A percentile compares a stretch with the other conserved stretches of the same genome.
These are phyloP conservation scores for Atherinosoma microstoma DNA, from an alignment of 2,797 vertebrate species.

Conservation along the genomic window DNA sequence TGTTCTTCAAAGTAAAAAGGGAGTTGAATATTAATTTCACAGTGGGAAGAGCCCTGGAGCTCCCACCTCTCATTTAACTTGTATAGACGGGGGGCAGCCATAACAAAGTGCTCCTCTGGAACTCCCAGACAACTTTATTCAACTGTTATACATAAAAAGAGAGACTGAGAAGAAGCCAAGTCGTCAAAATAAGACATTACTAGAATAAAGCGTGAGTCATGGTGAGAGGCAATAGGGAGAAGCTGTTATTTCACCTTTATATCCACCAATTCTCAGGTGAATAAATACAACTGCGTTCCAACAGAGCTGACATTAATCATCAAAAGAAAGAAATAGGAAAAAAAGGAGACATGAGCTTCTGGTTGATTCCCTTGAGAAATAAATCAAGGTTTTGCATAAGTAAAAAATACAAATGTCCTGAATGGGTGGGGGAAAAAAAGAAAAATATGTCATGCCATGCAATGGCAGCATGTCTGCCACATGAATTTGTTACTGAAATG, in stretches of 20 bases:
- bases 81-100: constrained; percentile 8
- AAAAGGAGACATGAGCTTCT: constrained; percentile 2
- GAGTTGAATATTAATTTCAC: constrained; percentile 58
- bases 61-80: constrained; percentile 54
- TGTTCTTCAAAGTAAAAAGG: constrained; percentile 54
- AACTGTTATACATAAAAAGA: constrained; percentile 42
- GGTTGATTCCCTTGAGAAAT: constrained; percentile 36
- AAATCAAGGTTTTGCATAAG: constrained; percentile 36
- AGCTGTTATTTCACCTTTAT: constrained; percentile 35
- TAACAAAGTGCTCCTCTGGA: constrained; percentile 53
- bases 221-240: constrained; percentile 28
- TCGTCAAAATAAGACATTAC: constrained; percentile 4
- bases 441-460: not conserved
- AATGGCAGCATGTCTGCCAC: constrained; percentile 52
- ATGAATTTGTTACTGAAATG: constrained; percentile 68
- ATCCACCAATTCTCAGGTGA: constrained; percentile 38
- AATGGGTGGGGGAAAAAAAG: not conserved
- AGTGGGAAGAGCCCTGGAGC: constrained; percentile 30
- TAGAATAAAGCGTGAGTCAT: constrained; percentile 12
- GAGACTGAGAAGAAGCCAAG: constrained; percentile 6
- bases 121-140: constrained; percentile 53
- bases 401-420: constrained; percentile 32
- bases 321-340: constrained; percentile 11
- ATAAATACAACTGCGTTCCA: constrained; percentile 22
- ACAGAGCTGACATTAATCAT: constrained; percentile 36